Evolutionary conservation across 2,113 vertebrate genomes (phyloP).

Genomic region (Gambusia affinis): DNA sequence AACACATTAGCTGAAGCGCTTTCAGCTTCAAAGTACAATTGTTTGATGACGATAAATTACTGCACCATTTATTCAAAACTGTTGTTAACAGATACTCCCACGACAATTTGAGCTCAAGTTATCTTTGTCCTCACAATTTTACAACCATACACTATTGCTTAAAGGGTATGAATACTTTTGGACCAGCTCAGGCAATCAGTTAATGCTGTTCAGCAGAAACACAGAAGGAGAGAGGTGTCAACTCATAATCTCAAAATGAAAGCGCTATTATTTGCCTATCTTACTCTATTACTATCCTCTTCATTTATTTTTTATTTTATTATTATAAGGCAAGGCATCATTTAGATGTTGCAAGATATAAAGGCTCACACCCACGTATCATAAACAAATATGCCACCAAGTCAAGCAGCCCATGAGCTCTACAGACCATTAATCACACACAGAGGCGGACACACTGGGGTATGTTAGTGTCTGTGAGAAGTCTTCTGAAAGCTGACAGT

Average conservation of each 20-base stretch:
- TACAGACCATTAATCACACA: conserved; percentile 63
- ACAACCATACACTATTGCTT: neutral
- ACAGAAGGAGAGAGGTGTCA: conserved; percentile 39
- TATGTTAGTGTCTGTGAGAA: conserved; percentile 45
- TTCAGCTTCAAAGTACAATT: neutral
- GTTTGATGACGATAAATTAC: neutral
- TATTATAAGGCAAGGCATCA: conserved; percentile 46
- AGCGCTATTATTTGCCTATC: conserved; percentile 43
- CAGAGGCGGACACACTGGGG: conserved; percentile 71
- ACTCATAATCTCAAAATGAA: conserved; percentile 38
- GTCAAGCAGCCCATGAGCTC: conserved; percentile 55
- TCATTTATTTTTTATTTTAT: no score
- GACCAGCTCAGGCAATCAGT: neutral
- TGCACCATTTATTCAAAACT: neutral
- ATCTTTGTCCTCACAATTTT: neutral
- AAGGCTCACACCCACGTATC: conserved; percentile 67
- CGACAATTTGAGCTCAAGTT: neutral
- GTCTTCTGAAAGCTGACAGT: conserved; percentile 55
- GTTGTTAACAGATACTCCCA: neutral
- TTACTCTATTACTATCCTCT: no score
- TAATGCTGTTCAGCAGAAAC: conserved; percentile 5
- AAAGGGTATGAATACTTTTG: neutral
- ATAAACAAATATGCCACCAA: conserved; percentile 66
- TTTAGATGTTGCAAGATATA: conserved; percentile 64
- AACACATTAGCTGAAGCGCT: no score